A percentile compares a stretch with the other conserved stretches of the same genome.
phyloP scores from a whole-genome alignment of 2,888 invertebrate species.

The Andrena bucephala region DNA sequence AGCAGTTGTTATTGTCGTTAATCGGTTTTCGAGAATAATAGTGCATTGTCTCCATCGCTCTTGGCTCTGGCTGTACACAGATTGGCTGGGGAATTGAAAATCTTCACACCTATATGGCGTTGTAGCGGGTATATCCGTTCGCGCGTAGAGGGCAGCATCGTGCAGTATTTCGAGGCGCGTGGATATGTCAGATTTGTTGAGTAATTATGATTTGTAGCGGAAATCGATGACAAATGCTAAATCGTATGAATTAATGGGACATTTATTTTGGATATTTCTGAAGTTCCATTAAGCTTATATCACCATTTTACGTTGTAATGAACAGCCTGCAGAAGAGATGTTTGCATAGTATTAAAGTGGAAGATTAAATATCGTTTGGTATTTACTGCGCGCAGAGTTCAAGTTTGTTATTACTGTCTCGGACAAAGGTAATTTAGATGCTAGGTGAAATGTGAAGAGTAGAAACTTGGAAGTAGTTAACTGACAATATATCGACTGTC shows the following conservation, averaged over 20 bases:
- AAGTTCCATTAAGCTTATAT: background rate
- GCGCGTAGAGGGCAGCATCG: constrained; percentile 46
- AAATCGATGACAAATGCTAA: background rate
- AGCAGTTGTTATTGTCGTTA: background rate
- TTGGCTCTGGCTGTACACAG: background rate
- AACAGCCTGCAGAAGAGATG: background rate
- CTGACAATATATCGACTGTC: constrained; percentile 1
- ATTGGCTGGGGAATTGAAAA: background rate
- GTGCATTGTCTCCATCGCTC: background rate
- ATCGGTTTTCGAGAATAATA: background rate
- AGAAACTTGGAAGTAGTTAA: background rate
- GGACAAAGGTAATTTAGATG: too few relatives aligned
- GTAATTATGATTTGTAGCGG: background rate
- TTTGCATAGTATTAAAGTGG: too few relatives aligned
- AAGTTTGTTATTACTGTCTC: too few relatives aligned
- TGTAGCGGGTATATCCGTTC: background rate
- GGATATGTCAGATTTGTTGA: constrained; percentile 4
- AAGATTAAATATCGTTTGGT: too few relatives aligned
- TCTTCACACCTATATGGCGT: background rate
- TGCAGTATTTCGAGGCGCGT: constrained; percentile 10
- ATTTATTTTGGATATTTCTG: too few relatives aligned
- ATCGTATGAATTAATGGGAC: background rate
- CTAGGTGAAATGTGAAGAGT: too few relatives aligned
- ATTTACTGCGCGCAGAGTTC: too few relatives aligned
- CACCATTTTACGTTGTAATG: background rate